Evolutionary conservation across 1,140 invertebrate genomes (phyloP).

Genomic region (Helicoverpa zea): DNA sequence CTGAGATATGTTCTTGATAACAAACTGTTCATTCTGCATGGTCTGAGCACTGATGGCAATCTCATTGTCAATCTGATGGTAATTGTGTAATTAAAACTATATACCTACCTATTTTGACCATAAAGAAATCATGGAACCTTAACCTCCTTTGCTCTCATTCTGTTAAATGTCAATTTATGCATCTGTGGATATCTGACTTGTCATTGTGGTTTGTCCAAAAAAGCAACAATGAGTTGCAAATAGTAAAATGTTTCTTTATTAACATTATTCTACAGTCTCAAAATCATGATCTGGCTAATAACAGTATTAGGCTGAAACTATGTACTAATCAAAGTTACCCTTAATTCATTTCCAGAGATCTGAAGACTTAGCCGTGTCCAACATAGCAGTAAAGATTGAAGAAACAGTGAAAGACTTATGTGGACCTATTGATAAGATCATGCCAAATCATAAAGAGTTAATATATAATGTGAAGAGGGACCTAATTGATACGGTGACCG

Average conservation of each 20-base stretch:
- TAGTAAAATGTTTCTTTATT: not conserved
- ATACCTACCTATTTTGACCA: too few species aligned
- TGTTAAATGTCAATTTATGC: not conserved
- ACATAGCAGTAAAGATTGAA: constrained; percentile 75
- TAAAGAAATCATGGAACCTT: too few species aligned
- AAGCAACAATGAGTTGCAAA: not conserved
- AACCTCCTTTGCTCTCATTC: not conserved
- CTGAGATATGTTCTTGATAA: constrained; percentile 90
- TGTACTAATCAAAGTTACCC: constrained; percentile 14
- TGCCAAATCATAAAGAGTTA: constrained; percentile 84
- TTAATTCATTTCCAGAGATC: constrained; percentile 73
- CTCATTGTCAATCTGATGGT: constrained; percentile 90
- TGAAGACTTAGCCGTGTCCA: constrained; percentile 75
- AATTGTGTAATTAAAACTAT: constrained; percentile 55
- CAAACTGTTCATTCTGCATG: constrained; percentile 90
- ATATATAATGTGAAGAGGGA: constrained; percentile 85
- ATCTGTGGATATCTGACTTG: constrained; percentile 6
- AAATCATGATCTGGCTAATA: not conserved
- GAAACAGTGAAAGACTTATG: constrained; percentile 67
- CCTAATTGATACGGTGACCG: constrained; percentile 84
- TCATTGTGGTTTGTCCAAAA: not conserved
- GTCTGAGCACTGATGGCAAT: constrained; percentile 88
- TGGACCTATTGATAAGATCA: constrained; percentile 80
- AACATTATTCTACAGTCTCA: not conserved
- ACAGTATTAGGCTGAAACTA: constrained; percentile 2